Evolutionary conservation across 2,113 vertebrate species (phyloP), one percentile per base, ranked within the genome.

Genomic region (Procapra przewalskii): DNA sequence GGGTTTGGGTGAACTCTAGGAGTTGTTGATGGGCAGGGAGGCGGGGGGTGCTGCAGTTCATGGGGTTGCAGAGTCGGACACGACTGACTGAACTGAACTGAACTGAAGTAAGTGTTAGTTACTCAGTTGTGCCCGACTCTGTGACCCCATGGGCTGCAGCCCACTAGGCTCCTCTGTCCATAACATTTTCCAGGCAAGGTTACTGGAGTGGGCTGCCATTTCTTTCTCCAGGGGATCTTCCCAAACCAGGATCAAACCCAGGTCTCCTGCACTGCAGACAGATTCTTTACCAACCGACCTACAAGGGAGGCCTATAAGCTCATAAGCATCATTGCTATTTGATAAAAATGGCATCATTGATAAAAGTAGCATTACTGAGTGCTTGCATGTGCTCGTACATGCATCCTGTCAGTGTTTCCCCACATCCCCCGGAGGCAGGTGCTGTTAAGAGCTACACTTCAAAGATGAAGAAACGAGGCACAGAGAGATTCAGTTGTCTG

Each of bases 21-120:
- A 71, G 33, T 21, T 67, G 64, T 4, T 67, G 64, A 67, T 36
- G 64, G 17, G 4, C 64, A 36, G 64, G n/a, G n/a, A 71, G 64
- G n/a, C 64, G n/a, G 36, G n/a, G 64, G 2, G 9, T 71, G n/a
- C 64, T 71, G n/a, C 2, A 19, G 64, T 71, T 71, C 64, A 71
- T 36, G 64, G 64, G 64, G n/a, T 11, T 4, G 2, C 17, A 5
- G n/a, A 71, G n/a, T 71, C 0, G 4, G 64, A 5, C n/a, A 10
- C 1, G 9, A 71, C 64, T 71, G 64, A 71, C n/a, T 71, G n/a
- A 36, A n/a, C 64, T 67, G 62, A 17, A n/a, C 62, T 4, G n/a
- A 67, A n/a, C 7, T 4, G 17, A 67, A 67, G 1, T n/a, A 15
- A 62, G 31, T 33, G 64, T 23, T n/a, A n/a, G n/a, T n/a, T n/a